phyloP scores from a whole-genome alignment of 2,888 invertebrate genomes.

The Ptycholaimellus sp. region DNA sequence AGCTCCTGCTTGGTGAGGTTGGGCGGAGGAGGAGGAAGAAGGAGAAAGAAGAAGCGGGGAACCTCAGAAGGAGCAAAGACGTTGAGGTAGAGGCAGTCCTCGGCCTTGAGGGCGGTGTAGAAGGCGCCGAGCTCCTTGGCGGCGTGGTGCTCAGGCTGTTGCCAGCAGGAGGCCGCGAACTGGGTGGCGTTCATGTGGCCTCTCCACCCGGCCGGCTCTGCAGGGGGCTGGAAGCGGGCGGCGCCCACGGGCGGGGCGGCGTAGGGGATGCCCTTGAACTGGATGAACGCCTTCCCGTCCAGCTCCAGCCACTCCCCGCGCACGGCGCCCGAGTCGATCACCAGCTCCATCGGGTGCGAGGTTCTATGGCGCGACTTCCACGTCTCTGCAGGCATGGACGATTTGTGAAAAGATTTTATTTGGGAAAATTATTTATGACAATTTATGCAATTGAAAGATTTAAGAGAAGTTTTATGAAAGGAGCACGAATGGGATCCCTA shows the following conservation, averaged over 20 bases:
- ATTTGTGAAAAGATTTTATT: too few species aligned
- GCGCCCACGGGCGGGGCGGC: constrained; percentile 25
- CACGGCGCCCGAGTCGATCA: constrained; percentile 20
- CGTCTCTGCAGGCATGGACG: too few species aligned
- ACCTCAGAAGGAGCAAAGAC: constrained; percentile 52
- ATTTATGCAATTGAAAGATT: too few species aligned
- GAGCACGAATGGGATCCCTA: too few species aligned
- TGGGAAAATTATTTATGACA: too few species aligned
- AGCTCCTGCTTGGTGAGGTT: not conserved
- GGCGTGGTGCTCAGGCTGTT: constrained; percentile 8
- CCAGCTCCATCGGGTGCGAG: constrained; percentile 21
- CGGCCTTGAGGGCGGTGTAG: constrained; percentile 29
- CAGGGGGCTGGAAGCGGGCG: constrained; percentile 21
- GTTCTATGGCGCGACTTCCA: too few species aligned
- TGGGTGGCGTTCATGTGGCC: constrained; percentile 26
- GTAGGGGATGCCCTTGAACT: constrained; percentile 25
- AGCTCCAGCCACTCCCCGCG: constrained; percentile 22
- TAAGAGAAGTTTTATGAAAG: too few species aligned
- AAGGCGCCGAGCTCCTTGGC: constrained; percentile 10
- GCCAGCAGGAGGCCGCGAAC: constrained; percentile 15
- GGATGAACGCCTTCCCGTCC: constrained; percentile 19
- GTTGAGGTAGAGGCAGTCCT: constrained; percentile 80
- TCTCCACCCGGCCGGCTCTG: constrained; percentile 22
- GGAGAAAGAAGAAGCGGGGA: not conserved
- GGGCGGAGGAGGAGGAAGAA: not conserved